Evolutionary conservation across 2,888 invertebrate species (phyloP).

Genomic region (Baronia brevicornis): DNA sequence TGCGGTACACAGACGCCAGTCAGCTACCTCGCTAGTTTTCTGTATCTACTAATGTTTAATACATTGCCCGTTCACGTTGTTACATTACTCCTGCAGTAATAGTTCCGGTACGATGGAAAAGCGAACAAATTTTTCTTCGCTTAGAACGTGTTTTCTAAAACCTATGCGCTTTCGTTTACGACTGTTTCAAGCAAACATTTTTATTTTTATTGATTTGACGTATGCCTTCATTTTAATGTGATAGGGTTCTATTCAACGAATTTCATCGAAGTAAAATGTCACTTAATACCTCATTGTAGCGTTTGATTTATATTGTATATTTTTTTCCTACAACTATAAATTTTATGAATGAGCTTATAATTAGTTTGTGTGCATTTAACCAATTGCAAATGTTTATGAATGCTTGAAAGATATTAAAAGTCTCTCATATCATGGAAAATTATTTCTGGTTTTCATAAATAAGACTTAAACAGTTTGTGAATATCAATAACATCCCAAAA

Average conservation of each 20-base stretch:
- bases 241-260: slow-evolving; percentile 22
- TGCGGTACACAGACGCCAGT: slow-evolving; percentile 57
- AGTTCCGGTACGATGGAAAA: slow-evolving; percentile 41
- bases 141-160: slow-evolving; percentile 47
- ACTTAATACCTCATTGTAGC: slow-evolving; percentile 16
- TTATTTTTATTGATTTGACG: slow-evolving; percentile 43
- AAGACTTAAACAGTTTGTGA: slow-evolving; percentile 8
- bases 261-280: slow-evolving; percentile 18
- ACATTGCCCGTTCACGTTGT: slow-evolving; percentile 47
- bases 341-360: slow-evolving; percentile 20
- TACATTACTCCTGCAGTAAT: slow-evolving; percentile 31
- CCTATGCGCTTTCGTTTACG: slow-evolving; percentile 43
- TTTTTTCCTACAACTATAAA: slow-evolving; percentile 18
- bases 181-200: slow-evolving; percentile 41
- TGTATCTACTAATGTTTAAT: slow-evolving; percentile 70
- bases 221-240: slow-evolving; percentile 16
- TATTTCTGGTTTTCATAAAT: slow-evolving; percentile 38
- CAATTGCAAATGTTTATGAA: slow-evolving; percentile 53
- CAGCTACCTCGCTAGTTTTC: slow-evolving; percentile 60
- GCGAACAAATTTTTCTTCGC: slow-evolving; percentile 36
- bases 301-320: slow-evolving; percentile 15
- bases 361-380: slow-evolving; percentile 42
- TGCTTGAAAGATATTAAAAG: slow-evolving; percentile 48
- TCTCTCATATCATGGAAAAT: slow-evolving; percentile 45
- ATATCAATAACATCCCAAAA: background rate